Evolutionary conservation across 37 sponge, comb jelly and placozoan species (phyloP).

Genomic region (Dysidea cf. avara): DNA sequence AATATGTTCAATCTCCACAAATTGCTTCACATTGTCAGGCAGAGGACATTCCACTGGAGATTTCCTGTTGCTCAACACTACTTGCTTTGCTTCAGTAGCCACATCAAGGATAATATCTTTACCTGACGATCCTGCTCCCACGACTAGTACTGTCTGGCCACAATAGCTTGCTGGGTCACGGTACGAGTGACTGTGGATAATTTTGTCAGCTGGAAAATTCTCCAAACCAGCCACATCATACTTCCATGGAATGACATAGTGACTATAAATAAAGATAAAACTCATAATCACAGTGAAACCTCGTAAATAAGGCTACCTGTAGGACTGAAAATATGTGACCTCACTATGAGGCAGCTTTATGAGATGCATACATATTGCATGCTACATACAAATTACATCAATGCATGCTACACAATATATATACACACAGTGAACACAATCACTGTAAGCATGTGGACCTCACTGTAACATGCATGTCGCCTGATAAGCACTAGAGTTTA

Average conservation of each 20-base stretch:
- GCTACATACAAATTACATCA: too few species aligned
- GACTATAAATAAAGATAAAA: conserved; percentile 28
- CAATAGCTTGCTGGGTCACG: conserved; percentile 41
- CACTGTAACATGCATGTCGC: too few species aligned
- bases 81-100: conserved; percentile 20
- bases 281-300: neutral
- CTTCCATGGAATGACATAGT: conserved; percentile 45
- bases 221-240: conserved; percentile 42
- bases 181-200: conserved; percentile 74
- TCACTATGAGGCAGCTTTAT: too few species aligned
- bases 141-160: conserved; percentile 54
- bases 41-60: neutral
- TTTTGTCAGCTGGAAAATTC: conserved; percentile 40
- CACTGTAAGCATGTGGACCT: too few species aligned
- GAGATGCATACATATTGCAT: too few species aligned
- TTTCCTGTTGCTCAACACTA: conserved; percentile 34
- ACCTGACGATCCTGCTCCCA: conserved; percentile 73
- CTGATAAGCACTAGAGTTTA: too few species aligned
- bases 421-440: too few species aligned
- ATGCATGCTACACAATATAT: too few species aligned
- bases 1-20: conserved; percentile 19
- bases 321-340: too few species aligned
- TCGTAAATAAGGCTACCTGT: too few species aligned
- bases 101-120: conserved; percentile 61
- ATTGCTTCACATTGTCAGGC: conserved; percentile 47